Evolutionary conservation across 1,140 invertebrate species (phyloP), one percentile per base, ranked within the genome.

Genomic region (Euura saliciscinereae): DNA sequence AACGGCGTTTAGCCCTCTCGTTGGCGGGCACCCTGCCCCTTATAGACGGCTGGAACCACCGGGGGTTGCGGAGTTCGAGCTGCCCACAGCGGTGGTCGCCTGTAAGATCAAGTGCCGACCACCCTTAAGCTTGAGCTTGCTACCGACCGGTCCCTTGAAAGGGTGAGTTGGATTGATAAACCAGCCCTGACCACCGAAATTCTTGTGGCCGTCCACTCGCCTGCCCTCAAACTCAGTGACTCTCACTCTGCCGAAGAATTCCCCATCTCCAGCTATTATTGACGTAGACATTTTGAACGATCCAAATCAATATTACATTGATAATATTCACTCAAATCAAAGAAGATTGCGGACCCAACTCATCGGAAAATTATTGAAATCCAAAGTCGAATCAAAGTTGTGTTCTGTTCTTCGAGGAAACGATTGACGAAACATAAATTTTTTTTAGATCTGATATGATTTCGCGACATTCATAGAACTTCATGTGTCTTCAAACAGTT

Each of bases 61-160:
- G 51, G 6, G 3, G 51, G 51, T 59, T 59, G 51, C 13, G 51
- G 51, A 59, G 51, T 59, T 59, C 51, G 51, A 59, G 51, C 51
- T 59, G 51, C 51, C 51, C 51, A 59, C 51, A 59, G 51, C 51
- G 51, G 51, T 59, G 51, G 51, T 59, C 51, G 51, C 51, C 51
- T 59, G 51, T 59, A 59, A 59, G 51, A 59, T 59, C 51, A 59
- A 59, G 51, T 59, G 51, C 51, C 51, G 51, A 59, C 51, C 51
- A 59, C 51, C 51, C 51, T 59, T 59, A 59, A 59, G 51, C 51
- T 59, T 59, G 13, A 59, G 51, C 51, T 59, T n/a, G 51, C 51
- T 59, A 59, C 51, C 51, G 51, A 59, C 51, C 51, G 51, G 51
- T 59, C 51, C 51, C 6, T 59, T 4, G 51, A 4, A 59, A 28